These are phyloP conservation scores for Heliconius himera DNA, from an alignment of 1,140 invertebrate genomes.

Conservation along the genomic window DNA sequence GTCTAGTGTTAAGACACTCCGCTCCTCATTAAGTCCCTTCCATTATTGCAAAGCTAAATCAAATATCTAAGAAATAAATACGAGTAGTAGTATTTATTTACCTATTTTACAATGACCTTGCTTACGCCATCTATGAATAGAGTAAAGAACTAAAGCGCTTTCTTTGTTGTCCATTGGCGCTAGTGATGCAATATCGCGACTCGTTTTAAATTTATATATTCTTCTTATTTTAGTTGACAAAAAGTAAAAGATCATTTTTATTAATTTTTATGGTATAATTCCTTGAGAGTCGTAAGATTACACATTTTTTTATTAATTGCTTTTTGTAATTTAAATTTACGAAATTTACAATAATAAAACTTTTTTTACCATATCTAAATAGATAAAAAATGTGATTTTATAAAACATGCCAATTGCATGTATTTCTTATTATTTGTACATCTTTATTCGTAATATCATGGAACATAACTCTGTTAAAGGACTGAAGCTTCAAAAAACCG, in stretches of 20 bases:
- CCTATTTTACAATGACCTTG: background rate
- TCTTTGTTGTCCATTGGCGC: background rate
- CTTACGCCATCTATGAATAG: background rate
- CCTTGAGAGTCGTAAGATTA: background rate
- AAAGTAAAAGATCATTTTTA: too few species aligned
- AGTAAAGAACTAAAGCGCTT: background rate
- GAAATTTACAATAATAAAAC: background rate
- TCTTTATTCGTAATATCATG: constrained; percentile 29
- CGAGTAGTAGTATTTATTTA: background rate
- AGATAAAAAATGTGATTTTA: too few species aligned
- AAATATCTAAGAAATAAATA: background rate
- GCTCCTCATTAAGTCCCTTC: too few species aligned
- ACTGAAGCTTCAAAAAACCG: constrained; percentile 40
- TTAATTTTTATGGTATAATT: background rate
- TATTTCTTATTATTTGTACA: too few species aligned
- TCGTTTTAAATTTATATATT: background rate
- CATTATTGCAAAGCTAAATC: too few species aligned
- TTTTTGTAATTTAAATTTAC: background rate
- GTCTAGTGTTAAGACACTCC: too few species aligned
- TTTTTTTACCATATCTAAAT: background rate
- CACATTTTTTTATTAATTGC: background rate
- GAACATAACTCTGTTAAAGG: constrained; percentile 36
- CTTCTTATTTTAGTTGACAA: background rate
- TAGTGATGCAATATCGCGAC: background rate
- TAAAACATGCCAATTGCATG: too few species aligned